phyloP scores from a whole-genome alignment of 2,113 vertebrate species.

The Anhinga anhinga region DNA sequence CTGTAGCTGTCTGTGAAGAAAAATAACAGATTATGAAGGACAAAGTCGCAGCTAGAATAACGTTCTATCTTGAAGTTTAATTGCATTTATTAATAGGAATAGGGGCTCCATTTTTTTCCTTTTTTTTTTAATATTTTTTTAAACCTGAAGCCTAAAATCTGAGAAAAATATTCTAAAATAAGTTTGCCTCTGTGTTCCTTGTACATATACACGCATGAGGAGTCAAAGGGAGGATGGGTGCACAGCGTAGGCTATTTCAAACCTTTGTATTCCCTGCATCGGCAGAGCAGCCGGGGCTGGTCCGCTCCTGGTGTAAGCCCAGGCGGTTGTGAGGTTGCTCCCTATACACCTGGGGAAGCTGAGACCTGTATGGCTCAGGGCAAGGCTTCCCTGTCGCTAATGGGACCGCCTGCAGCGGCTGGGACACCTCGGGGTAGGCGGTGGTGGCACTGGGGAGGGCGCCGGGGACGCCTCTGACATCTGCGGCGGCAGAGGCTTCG shows the following conservation, averaged over 20 bases:
- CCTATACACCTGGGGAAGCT: neutral
- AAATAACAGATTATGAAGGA: neutral
- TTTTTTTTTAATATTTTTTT: neutral
- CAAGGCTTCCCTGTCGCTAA: neutral
- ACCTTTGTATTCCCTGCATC: neutral
- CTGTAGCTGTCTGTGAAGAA: neutral
- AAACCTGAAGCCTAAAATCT: neutral
- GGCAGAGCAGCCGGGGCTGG: neutral
- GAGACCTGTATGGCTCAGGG: neutral
- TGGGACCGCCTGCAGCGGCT: neutral
- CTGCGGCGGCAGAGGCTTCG: neutral
- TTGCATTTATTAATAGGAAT: neutral
- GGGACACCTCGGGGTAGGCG: neutral
- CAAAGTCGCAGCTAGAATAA: neutral
- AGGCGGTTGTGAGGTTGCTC: neutral
- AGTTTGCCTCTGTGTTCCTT: neutral
- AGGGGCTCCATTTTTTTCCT: neutral
- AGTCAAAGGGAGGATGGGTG: neutral
- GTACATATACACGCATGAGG: rapidly evolving
- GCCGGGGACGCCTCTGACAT: neutral
- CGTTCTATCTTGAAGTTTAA: neutral
- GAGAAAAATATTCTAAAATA: neutral
- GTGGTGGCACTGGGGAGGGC: neutral
- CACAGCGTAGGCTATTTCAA: rapidly evolving
- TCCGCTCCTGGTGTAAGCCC: neutral